Conservation (phyloP, 2,888 invertebrate species). For the Drosophila lacicola region DNA sequence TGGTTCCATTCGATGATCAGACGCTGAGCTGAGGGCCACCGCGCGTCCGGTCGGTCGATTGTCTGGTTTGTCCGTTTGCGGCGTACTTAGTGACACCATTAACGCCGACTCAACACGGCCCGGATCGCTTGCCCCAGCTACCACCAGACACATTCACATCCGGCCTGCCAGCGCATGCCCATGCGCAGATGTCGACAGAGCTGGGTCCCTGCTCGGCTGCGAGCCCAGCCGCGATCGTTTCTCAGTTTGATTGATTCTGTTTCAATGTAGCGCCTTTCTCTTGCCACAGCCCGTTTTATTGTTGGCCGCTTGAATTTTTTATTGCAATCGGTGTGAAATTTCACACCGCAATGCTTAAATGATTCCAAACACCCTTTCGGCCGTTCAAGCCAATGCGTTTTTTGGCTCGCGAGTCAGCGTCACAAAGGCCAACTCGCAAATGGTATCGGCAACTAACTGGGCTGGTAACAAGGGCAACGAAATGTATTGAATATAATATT, state of each 20-base stretch:
- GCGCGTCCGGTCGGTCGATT: constrained; percentile 32
- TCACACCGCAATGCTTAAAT: constrained; percentile 85
- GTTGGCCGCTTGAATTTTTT: constrained; percentile 69
- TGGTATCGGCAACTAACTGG: not conserved
- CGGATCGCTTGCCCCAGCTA: constrained; percentile 40
- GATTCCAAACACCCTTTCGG: constrained; percentile 65
- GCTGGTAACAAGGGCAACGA: not conserved
- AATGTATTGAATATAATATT: not conserved
- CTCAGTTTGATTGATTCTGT: constrained; percentile 82
- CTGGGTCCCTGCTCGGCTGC: constrained; percentile 28
- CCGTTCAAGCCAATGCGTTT: constrained; percentile 21
- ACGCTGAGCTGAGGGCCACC: constrained; percentile 45
- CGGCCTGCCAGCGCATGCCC: constrained; percentile 58
- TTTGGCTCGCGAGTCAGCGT: constrained; percentile 42
- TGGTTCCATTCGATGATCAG: constrained; percentile 85
- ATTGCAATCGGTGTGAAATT: constrained; percentile 84
- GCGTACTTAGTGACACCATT: constrained; percentile 82
- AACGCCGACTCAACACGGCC: constrained; percentile 55
- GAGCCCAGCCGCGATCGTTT: constrained; percentile 25
- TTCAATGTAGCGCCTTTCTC: constrained; percentile 73
- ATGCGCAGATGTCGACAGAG: constrained; percentile 60
- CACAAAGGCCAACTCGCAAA: not conserved
- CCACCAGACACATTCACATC: constrained; percentile 67
- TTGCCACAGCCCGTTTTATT: constrained; percentile 59
- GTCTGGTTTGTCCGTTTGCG: constrained; percentile 52